A percentile compares a stretch with the other conserved stretches of the same genome.
phyloP scores from a whole-genome alignment of 2,888 invertebrate species.

The Margaritifera margaritifera region DNA sequence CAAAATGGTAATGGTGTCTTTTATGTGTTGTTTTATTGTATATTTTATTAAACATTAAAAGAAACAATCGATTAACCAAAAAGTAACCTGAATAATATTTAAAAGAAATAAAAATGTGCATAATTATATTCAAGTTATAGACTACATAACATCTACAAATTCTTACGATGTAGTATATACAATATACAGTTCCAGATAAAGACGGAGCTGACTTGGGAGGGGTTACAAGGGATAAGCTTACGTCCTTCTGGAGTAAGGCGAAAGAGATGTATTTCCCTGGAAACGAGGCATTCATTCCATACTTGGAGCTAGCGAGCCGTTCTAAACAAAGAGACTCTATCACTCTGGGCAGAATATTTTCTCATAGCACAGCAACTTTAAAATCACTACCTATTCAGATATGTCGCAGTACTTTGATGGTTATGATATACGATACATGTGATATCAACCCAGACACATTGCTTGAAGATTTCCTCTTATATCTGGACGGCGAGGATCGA shows the following conservation, averaged over 20 bases:
- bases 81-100: too few species aligned
- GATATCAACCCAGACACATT: constrained; percentile 2
- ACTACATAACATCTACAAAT: too few species aligned
- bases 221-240: constrained; percentile 4
- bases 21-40: too few species aligned
- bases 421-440: constrained; percentile 2
- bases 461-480: constrained; percentile 5
- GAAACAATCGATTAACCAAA: too few species aligned
- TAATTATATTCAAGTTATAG: too few species aligned
- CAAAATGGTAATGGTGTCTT: too few species aligned
- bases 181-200: constrained; percentile 2
- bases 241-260: constrained; percentile 5
- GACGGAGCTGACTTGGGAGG: neutral
- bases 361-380: constrained; percentile 4
- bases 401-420: constrained; percentile 7
- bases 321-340: constrained; percentile 1
- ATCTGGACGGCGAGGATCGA: neutral
- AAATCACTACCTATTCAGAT: constrained; percentile 8
- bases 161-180: too few species aligned
- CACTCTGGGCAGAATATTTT: constrained; percentile 8
- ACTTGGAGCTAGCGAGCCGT: neutral
- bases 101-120: too few species aligned
- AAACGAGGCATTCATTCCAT: constrained; percentile 3
- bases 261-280: constrained; percentile 4
- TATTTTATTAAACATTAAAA: too few species aligned